phyloP scores from a whole-genome alignment of 1,140 invertebrate genomes.

The Acarapis woodi region DNA sequence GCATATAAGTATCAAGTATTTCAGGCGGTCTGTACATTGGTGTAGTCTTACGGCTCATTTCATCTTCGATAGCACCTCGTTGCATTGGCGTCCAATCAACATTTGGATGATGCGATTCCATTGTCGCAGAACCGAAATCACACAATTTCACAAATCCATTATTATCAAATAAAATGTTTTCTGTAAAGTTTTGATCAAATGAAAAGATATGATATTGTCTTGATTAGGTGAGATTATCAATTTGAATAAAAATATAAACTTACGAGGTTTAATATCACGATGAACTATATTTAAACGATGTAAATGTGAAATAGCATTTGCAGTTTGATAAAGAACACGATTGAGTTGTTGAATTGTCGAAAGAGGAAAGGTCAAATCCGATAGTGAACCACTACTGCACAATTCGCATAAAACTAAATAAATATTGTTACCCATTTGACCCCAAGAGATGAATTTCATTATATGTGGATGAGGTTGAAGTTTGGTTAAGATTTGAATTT shows the following conservation, averaged over 20 bases:
- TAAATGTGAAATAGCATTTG: slow-evolving; percentile 5
- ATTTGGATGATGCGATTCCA: slow-evolving; percentile 47
- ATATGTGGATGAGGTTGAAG: slow-evolving; percentile 10
- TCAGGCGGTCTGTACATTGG: slow-evolving; percentile 53
- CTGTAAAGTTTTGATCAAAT: too few relatives aligned
- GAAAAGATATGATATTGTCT: slow-evolving; percentile 6
- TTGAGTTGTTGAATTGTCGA: slow-evolving; percentile 3
- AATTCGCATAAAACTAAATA: slow-evolving; percentile 10
- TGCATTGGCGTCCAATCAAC: slow-evolving; percentile 68
- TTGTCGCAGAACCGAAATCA: slow-evolving; percentile 91
- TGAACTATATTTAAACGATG: slow-evolving; percentile 9
- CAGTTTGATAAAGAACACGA: slow-evolving; percentile 9
- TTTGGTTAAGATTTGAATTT: slow-evolving; percentile 8
- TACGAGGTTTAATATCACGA: slow-evolving; percentile 10
- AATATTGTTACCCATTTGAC: slow-evolving; percentile 9
- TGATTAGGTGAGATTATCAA: background rate
- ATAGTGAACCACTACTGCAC: slow-evolving; percentile 9
- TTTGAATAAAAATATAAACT: too few relatives aligned
- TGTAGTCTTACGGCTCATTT: slow-evolving; percentile 31
- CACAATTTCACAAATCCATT: slow-evolving; percentile 74
- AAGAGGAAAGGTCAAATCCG: slow-evolving; percentile 7
- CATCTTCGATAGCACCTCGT: slow-evolving; percentile 71
- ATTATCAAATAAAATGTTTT: slow-evolving; percentile 40
- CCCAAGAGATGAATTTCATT: slow-evolving; percentile 10
- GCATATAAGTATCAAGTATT: slow-evolving; percentile 92